Evolutionary conservation across 2,797 vertebrate genomes (phyloP), one percentile per base, ranked within the genome.

Genomic region (Megalops cyprinoides): DNA sequence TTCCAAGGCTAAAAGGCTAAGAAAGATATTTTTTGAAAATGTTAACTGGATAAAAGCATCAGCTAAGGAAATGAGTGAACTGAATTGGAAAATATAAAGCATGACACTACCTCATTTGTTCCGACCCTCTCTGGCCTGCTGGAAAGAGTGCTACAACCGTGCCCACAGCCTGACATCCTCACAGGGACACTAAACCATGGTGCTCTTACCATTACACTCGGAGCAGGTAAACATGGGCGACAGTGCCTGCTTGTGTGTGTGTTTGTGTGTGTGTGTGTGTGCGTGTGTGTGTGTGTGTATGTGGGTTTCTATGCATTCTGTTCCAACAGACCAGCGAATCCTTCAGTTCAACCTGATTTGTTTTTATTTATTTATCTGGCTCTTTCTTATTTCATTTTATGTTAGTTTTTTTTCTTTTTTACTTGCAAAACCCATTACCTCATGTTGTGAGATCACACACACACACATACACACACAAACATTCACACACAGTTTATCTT

Each of bases 381-480:
- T 79, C 79, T 25, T 76, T 76, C 80, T 55, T 71, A 46, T 80
- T 44, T 78, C 46, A 6, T 67, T 74, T 81, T 55, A 81, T 77
- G n/a, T n/a, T n/a, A n/a, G n/a, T n/a, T n/a, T 78, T 15, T 84
- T 65, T n/a, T n/a, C n/a, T n/a, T n/a, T n/a, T n/a, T n/a, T n/a
- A n/a, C 67, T 80, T 82, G 82, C 65, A 3, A 42, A 83, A 74
- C 53, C 81, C 81, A 86, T 92, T 82, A 89, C 86, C 81, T 91
- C 87, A 89, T 84, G 20, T 55, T 67, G 82, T 90, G 86, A 91
- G 82, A 86, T 90, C 87, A 87, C 83, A 81, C 84, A 80, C 80
- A 60, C 49, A 20, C 31, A 58, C 53, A 74, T 5, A 46, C 1
- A 5, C 77, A 48, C 14, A 31, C 39, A 25, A 25, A 48, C 42